Evolutionary conservation across 2,113 vertebrate genomes (phyloP).

Genomic region (Hippocampus guttulatus): DNA sequence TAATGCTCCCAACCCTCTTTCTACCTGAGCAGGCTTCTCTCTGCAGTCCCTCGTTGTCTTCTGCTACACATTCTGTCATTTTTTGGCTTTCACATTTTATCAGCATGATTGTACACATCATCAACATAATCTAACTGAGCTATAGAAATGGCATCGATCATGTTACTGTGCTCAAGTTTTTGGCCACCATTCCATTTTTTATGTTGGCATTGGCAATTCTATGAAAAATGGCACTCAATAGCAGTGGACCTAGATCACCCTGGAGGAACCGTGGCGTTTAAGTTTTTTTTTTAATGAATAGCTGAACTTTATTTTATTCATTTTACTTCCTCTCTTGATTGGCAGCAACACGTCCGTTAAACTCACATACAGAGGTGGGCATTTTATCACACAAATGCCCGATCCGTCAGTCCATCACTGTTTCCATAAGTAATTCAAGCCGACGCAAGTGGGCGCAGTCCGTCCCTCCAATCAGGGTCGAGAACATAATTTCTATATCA

Average conservation of each 20-base stretch:
- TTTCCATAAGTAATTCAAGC: no score
- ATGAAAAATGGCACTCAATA: background rate
- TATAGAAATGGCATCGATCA: background rate
- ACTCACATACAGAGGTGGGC: no score
- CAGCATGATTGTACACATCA: background rate
- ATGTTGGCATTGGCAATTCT: background rate
- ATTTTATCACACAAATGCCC: no score
- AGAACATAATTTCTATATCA: no score
- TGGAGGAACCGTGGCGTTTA: background rate
- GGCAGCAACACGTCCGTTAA: no score
- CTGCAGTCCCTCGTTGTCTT: slow-evolving; percentile 18
- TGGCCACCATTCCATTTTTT: background rate
- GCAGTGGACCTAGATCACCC: background rate
- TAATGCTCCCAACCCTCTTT: slow-evolving; percentile 24
- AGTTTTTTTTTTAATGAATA: no score
- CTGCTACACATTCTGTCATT: slow-evolving; percentile 20
- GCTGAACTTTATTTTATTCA: no score
- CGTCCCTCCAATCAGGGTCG: no score
- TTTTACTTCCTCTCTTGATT: no score
- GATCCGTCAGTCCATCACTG: no score
- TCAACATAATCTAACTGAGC: slow-evolving; percentile 31
- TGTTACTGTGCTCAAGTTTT: no score
- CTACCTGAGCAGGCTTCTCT: slow-evolving; percentile 50
- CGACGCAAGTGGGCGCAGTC: no score
- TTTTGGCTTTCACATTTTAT: slow-evolving; percentile 3